Conservation (phyloP, 2,797 vertebrate genomes). For the Scarus forsteni region DNA sequence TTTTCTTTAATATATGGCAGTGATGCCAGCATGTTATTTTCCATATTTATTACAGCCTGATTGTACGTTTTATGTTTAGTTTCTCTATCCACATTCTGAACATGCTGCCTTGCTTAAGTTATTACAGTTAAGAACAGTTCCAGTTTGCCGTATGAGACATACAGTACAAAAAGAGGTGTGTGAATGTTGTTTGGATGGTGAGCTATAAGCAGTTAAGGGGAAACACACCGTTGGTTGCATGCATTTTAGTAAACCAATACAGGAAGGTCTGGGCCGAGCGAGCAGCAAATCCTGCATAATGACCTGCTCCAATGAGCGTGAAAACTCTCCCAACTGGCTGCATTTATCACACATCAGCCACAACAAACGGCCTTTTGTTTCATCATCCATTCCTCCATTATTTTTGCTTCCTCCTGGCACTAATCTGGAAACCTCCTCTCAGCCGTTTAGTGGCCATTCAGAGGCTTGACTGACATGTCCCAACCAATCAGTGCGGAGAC, state of each 20-base stretch:
- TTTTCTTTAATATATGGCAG: too few relatives aligned
- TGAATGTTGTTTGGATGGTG: slow-evolving; percentile 31
- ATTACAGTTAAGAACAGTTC: slow-evolving; percentile 59
- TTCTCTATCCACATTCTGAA: slow-evolving; percentile 11
- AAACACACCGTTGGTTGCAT: slow-evolving; percentile 38
- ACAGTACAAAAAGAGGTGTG: slow-evolving; percentile 25
- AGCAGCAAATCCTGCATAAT: slow-evolving; percentile 78
- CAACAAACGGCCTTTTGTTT: slow-evolving; percentile 76
- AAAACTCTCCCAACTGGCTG: slow-evolving; percentile 77
- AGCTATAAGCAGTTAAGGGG: slow-evolving; percentile 44
- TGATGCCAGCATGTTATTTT: too few relatives aligned
- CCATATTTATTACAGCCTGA: too few relatives aligned
- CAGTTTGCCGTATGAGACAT: slow-evolving; percentile 58
- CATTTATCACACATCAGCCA: slow-evolving; percentile 80
- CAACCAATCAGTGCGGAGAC: slow-evolving; percentile 36
- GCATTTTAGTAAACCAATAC: slow-evolving; percentile 63
- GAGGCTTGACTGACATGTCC: slow-evolving; percentile 45
- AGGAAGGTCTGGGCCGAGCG: slow-evolving; percentile 60
- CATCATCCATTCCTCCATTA: slow-evolving; percentile 35
- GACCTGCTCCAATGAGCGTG: slow-evolving; percentile 81
- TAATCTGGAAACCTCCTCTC: slow-evolving; percentile 32
- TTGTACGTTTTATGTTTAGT: not conserved
- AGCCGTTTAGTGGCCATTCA: slow-evolving; percentile 48
- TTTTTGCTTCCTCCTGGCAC: slow-evolving; percentile 32
- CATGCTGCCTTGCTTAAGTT: slow-evolving; percentile 47